Base-by-base conservation (phyloP, 2,888 invertebrate genomes). In the Chalcosyrphus nemorum region DNA sequence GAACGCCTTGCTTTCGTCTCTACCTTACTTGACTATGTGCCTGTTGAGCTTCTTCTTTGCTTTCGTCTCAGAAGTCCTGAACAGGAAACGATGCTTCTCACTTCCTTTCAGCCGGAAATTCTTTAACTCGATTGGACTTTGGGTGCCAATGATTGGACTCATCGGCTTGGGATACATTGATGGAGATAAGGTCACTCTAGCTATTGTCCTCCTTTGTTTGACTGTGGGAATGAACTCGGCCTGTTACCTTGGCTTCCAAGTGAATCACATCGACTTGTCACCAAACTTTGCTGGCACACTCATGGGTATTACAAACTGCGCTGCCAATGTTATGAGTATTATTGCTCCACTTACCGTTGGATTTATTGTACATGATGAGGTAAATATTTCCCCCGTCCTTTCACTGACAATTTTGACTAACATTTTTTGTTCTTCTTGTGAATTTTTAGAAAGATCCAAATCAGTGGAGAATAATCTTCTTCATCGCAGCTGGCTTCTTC, bases 261-360 rank as follows among this genome's bases (percentile, higher is more conserved):
- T 93, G 94, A 97, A 96, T 86, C 96, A 96, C 88, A 95, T 97
- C 85, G 97, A 97, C 92, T 92, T 97, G 63, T 95, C 97, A 4
- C 96, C 97, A 0, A 96, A 95, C 89, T 96, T 95, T 89, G 95
- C 97, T 1, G 97, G 97, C 27, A 94, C 95, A 0, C 91, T 97
- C 86, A 96, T 97, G 96, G 96, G 91, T 4, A 94, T 97, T 87
- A 96, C 96, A 0, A 97, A 97, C 89, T 95, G 95, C 7, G 92
- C 93, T n/a, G 95, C 95, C 0, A 96, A 95, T 88, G 92, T 96
- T 9, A 95, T 95, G 91, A 95, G 96, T 65, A 95, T 97, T 82
- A 92, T 96, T 86, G 96, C 96, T 0, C 97, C 97, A 0, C 91
- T 96, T 0, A 92, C 95, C 21, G 95, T 96, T 0, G 94, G 95